phyloP scores from a whole-genome alignment of 2,113 vertebrate genomes.

The Perca flavescens region DNA sequence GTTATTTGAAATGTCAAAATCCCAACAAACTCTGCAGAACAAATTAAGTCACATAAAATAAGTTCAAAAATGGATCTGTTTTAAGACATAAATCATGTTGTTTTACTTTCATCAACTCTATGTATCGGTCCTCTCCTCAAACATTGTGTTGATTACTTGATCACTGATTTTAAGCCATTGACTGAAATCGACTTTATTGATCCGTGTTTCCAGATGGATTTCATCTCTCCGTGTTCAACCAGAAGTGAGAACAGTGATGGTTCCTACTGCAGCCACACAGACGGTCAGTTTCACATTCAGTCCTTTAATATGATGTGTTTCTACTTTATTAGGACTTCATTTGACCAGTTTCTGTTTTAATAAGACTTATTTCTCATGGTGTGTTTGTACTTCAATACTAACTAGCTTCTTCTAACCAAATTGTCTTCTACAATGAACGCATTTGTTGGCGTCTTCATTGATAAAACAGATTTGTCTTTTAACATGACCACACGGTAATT shows the following conservation, averaged over 20 bases:
- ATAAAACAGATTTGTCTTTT: no score
- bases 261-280: slow-evolving; percentile 45
- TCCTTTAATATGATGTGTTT: background rate
- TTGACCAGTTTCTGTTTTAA: background rate
- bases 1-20: background rate
- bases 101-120: background rate
- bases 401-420: no score
- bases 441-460: no score
- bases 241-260: slow-evolving; percentile 48
- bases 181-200: background rate
- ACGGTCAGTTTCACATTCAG: slow-evolving; percentile 50
- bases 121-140: background rate
- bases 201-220: slow-evolving; percentile 61
- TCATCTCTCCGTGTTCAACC: slow-evolving; percentile 52
- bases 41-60: background rate
- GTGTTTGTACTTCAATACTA: no score
- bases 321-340: background rate
- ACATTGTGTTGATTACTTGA: background rate
- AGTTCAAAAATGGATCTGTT: no score
- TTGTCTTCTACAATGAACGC: no score
- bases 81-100: background rate
- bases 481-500: no score
- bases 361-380: background rate
- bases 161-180: background rate
- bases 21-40: background rate